phyloP scores from a whole-genome alignment of 2,797 vertebrate genomes.

The Echiichthys vipera region DNA sequence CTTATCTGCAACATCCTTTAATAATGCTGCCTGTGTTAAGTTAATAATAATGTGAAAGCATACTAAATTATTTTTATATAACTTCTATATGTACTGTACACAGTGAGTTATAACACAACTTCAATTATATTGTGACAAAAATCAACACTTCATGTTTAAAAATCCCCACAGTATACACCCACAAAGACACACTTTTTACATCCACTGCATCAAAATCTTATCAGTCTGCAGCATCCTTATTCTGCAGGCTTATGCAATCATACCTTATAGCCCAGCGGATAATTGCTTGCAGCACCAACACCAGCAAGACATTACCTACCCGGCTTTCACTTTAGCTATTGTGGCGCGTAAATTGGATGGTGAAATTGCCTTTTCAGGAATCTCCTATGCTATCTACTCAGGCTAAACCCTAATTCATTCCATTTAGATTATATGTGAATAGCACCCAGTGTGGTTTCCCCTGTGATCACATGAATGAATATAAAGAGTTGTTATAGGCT shows the following conservation, averaged over 20 bases:
- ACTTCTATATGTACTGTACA: too few species aligned
- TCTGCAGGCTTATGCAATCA: slow-evolving; percentile 41
- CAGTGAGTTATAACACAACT: too few species aligned
- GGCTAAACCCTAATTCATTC: slow-evolving; percentile 42
- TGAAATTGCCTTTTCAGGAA: slow-evolving; percentile 59
- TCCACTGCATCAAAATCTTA: slow-evolving; percentile 2
- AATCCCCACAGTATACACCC: too few species aligned
- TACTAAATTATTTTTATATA: too few species aligned
- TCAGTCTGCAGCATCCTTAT: slow-evolving; percentile 12
- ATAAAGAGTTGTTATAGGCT: slow-evolving; percentile 27
- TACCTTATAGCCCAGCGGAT: slow-evolving; percentile 32
- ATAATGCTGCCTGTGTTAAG: too few species aligned
- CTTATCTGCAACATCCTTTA: too few species aligned
- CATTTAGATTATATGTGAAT: slow-evolving; percentile 47
- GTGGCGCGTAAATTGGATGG: slow-evolving; percentile 53
- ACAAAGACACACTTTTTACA: slow-evolving; percentile 12
- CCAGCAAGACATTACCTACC: slow-evolving; percentile 40
- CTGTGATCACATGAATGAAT: slow-evolving; percentile 60
- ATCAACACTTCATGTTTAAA: too few species aligned
- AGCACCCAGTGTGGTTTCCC: slow-evolving; percentile 5
- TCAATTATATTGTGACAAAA: too few species aligned
- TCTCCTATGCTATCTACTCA: slow-evolving; percentile 33
- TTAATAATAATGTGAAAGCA: too few species aligned
- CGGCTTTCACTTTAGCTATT: slow-evolving; percentile 53
- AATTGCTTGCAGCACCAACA: slow-evolving; percentile 53